Evolutionary conservation across 2,888 invertebrate species (phyloP).

Genomic region (Cerceris rybyensis): DNA sequence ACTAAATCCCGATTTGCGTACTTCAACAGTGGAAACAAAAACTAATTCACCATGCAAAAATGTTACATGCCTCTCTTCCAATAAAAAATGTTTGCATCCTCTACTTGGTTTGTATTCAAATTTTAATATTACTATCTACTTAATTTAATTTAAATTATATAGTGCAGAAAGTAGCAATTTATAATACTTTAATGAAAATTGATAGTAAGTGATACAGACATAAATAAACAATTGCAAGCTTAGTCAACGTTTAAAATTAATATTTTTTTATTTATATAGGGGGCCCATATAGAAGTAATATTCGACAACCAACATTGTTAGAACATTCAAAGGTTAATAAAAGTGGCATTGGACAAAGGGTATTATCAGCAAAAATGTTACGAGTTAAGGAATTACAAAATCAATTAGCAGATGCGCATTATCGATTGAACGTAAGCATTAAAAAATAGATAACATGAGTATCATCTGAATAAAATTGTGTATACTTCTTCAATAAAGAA

Average conservation of each 20-base stretch:
- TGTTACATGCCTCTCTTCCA: slow-evolving; percentile 64
- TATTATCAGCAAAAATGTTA: slow-evolving; percentile 90
- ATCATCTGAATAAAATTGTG: neutral
- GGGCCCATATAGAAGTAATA: slow-evolving; percentile 80
- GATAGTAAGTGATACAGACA: neutral
- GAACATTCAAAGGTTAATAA: slow-evolving; percentile 48
- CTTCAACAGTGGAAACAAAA: slow-evolving; percentile 64
- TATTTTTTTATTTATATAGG: slow-evolving; percentile 37
- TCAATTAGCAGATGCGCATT: slow-evolving; percentile 90
- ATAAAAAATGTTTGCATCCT: slow-evolving; percentile 73
- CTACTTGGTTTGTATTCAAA: slow-evolving; percentile 70
- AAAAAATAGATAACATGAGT: neutral
- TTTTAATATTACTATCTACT: neutral
- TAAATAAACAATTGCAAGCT: too few species aligned
- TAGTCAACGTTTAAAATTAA: neutral
- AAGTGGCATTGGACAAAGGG: slow-evolving; percentile 83
- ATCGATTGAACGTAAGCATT: slow-evolving; percentile 87
- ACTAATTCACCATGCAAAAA: slow-evolving; percentile 63
- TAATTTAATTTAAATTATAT: neutral
- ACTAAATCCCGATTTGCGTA: slow-evolving; percentile 65
- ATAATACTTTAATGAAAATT: neutral
- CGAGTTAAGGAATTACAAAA: slow-evolving; percentile 90
- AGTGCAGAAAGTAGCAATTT: neutral
- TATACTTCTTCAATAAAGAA: too few species aligned
- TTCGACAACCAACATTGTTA: slow-evolving; percentile 79